These are phyloP conservation scores for Pica pica DNA, from an alignment of 2,113 vertebrate species.

Conservation along the genomic window DNA sequence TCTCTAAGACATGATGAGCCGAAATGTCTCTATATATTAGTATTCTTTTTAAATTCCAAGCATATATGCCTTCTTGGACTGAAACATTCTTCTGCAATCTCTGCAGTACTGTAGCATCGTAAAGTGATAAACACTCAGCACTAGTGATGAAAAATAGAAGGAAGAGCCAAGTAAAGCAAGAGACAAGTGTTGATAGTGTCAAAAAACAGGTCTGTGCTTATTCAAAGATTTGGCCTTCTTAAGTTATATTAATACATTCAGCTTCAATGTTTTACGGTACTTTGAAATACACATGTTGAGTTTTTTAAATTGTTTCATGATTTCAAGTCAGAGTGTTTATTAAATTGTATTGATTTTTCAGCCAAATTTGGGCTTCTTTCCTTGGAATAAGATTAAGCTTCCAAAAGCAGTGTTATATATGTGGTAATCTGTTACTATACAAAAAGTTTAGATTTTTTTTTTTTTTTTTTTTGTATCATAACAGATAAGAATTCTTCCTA, in stretches of 20 bases:
- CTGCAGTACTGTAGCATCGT: background rate
- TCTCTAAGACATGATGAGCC: background rate
- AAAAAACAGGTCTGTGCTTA: background rate
- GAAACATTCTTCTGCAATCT: background rate
- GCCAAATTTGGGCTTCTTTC: background rate
- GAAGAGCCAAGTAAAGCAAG: constrained; percentile 24
- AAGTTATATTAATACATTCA: background rate
- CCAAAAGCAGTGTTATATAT: background rate
- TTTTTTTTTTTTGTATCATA: background rate
- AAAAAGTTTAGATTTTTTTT: background rate
- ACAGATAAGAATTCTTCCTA: background rate
- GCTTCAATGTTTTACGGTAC: background rate
- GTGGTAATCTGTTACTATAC: background rate
- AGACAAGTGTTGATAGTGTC: background rate
- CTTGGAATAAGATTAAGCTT: background rate
- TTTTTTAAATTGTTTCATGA: background rate
- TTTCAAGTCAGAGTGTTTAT: background rate
- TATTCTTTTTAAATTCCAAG: background rate
- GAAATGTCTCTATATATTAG: background rate
- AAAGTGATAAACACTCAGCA: background rate
- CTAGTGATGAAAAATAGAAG: background rate
- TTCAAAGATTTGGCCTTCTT: background rate
- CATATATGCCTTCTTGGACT: background rate
- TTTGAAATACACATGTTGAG: background rate
- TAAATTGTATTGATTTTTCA: background rate